A percentile compares a stretch with the other conserved stretches of the same genome.
These are phyloP conservation scores for Orius insidiosus DNA, from an alignment of 1,140 invertebrate genomes.

Conservation along the genomic window DNA sequence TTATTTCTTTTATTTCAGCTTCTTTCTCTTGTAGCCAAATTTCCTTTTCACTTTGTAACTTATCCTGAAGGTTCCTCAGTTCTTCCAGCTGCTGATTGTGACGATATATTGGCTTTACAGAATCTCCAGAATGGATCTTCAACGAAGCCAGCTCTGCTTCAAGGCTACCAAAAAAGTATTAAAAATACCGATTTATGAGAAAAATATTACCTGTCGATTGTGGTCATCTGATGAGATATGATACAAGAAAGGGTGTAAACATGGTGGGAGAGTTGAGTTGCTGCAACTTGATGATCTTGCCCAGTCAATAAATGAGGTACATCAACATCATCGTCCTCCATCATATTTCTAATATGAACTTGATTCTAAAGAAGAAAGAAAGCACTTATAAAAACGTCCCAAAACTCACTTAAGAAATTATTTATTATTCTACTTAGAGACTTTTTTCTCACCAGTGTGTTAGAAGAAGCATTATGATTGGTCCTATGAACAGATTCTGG, in stretches of 20 bases:
- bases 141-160: slow-evolving; percentile 42
- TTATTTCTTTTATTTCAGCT: slow-evolving; percentile 43
- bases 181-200: too few relatives aligned
- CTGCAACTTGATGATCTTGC: slow-evolving; percentile 48
- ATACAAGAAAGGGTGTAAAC: too few relatives aligned
- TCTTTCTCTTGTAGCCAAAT: slow-evolving; percentile 46
- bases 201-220: too few relatives aligned
- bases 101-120: slow-evolving; percentile 35
- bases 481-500: neutral
- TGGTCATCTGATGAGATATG: slow-evolving; percentile 70
- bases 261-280: too few relatives aligned
- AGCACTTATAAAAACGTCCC: neutral
- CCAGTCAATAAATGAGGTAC: slow-evolving; percentile 17
- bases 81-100: slow-evolving; percentile 58
- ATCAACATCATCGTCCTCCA: neutral
- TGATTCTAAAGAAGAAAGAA: too few relatives aligned
- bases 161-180: slow-evolving; percentile 23
- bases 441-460: too few relatives aligned
- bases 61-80: slow-evolving; percentile 50
- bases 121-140: slow-evolving; percentile 24
- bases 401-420: neutral
- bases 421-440: too few relatives aligned
- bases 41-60: slow-evolving; percentile 62
- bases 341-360: too few relatives aligned
- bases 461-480: neutral